Percentiles rank a stretch among this genome's conserved stretches.
Evolutionary conservation across 2,113 vertebrate species (phyloP).

Genomic region (Trogon melanurus): DNA sequence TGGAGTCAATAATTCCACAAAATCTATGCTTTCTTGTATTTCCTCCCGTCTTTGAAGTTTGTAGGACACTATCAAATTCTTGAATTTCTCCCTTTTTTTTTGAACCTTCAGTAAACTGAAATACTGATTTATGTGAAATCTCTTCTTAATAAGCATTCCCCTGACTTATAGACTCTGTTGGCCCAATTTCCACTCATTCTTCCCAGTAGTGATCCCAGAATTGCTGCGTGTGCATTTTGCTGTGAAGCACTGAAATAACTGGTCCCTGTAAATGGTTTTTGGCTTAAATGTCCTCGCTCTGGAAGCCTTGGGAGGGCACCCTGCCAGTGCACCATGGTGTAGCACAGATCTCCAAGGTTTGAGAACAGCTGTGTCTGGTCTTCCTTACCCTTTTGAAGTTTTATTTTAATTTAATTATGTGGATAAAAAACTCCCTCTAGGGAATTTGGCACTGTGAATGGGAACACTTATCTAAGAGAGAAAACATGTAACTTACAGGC

Average conservation of each 20-base stretch:
- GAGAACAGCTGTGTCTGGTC: not conserved
- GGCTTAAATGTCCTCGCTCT: not conserved
- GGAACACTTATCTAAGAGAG: constrained; percentile 24
- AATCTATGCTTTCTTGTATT: not conserved
- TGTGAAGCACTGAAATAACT: not conserved
- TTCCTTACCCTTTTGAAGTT: not conserved
- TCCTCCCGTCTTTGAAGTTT: not conserved
- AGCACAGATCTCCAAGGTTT: not conserved
- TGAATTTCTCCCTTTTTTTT: not conserved
- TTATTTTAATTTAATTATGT: constrained; percentile 23
- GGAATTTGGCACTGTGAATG: not conserved
- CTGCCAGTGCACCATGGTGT: not conserved
- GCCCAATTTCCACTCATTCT: constrained; percentile 20
- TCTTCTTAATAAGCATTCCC: not conserved
- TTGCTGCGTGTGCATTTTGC: not conserved
- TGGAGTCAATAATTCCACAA: not conserved
- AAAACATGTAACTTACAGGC: constrained; percentile 44
- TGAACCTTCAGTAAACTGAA: not conserved
- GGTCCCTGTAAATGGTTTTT: not conserved
- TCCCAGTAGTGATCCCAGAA: not conserved
- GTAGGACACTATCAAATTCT: not conserved
- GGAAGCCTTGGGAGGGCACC: not conserved
- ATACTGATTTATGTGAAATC: not conserved
- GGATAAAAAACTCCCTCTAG: constrained; percentile 2
- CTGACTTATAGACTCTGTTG: constrained; percentile 13